phyloP scores from a whole-genome alignment of 2,888 invertebrate species.

The Rhagonycha lutea region DNA sequence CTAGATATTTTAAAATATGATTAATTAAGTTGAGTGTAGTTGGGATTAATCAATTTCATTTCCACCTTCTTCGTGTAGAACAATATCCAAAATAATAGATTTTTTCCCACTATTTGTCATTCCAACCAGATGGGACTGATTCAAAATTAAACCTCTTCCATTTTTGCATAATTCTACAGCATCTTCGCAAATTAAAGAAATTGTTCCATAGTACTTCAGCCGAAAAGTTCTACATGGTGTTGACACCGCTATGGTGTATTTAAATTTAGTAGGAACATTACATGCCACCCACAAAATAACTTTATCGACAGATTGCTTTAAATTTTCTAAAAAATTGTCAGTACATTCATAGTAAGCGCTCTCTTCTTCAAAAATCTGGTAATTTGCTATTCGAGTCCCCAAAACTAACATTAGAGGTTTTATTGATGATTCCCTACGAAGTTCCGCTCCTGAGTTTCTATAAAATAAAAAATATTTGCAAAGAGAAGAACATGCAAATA shows the following conservation, averaged over 20 bases:
- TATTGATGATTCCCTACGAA: neutral
- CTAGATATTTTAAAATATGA: neutral
- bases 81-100: constrained; percentile 45
- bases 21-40: no score
- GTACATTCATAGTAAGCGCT: constrained; percentile 23
- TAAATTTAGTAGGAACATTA: constrained; percentile 43
- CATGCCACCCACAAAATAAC: constrained; percentile 50
- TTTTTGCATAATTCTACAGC: constrained; percentile 41
- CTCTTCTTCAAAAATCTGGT: constrained; percentile 19
- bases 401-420: constrained; percentile 43
- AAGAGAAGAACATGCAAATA: neutral
- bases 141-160: constrained; percentile 46
- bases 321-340: neutral
- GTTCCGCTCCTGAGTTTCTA: neutral
- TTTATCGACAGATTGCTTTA: constrained; percentile 37
- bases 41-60: neutral
- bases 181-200: constrained; percentile 42
- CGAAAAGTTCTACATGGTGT: constrained; percentile 45
- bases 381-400: constrained; percentile 40
- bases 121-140: constrained; percentile 41
- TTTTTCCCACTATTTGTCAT: constrained; percentile 45
- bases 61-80: constrained; percentile 40
- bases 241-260: constrained; percentile 49
- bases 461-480: neutral
- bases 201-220: constrained; percentile 48